Base-by-base conservation (phyloP, 2,888 invertebrate genomes). In the Eulithis prunata region DNA sequence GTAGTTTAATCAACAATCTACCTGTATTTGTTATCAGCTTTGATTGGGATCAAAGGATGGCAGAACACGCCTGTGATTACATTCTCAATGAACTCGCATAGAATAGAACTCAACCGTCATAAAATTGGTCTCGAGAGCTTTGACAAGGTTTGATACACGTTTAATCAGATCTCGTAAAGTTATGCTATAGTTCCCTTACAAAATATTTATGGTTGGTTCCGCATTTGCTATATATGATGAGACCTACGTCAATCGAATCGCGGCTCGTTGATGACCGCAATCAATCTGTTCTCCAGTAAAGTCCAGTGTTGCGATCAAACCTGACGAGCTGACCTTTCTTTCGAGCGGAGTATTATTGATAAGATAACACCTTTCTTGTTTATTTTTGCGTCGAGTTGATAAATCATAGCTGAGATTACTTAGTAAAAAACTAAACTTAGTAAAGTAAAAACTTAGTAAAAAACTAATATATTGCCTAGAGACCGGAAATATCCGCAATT, bases 191-290 rank as follows among this genome's bases (percentile, higher is more conserved):
- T 69, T 72, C 21, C 21, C 21, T 21, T 21, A 21, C 21, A 21
- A 21, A 21, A 21, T 21, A 21, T 21, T 21, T 21, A 21, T 21
- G 21, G 21, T 21, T 21, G 21, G 2, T 21, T 21, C 21, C 21
- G 21, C 21, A 21, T 21, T 21, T 21, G 21, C 21, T 21, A 21
- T 21, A 21, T 21, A 21, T 21, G 2, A 21, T 21, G 1, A 21
- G 76, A 81, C 86, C 80, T 75, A 77, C 78, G 78, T 84, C 82
- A 81, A 81, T 82, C 77, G 78, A 70, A 75, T 68, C 73, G 73
- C 71, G 67, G 71, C 73, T 71, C 66, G 74, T 75, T 75, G 78
- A 76, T 79, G 79, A 76, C 75, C 74, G 76, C 77, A 75, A 83
- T 85, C 80, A 84, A 83, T 72, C 72, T 69, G 68, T 70, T 71